Percentiles rank a stretch among this genome's conserved stretches.
Evolutionary conservation across 2,888 invertebrate genomes (phyloP).

Genomic region (Limnephilus auricula): DNA sequence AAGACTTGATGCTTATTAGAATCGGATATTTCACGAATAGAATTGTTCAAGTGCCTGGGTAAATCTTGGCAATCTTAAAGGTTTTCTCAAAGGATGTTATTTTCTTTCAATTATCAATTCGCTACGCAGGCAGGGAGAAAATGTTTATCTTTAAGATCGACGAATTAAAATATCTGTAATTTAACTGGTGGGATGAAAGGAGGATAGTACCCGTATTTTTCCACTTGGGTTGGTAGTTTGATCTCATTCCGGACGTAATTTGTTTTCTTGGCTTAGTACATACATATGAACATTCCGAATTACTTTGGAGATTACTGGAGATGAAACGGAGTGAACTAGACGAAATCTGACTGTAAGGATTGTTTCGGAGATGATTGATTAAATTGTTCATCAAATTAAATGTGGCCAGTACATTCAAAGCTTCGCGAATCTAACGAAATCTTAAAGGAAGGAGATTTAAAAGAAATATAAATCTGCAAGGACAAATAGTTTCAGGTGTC

Average conservation of each 20-base stretch:
- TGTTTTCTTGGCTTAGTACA: slow-evolving; percentile 52
- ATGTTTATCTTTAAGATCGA: slow-evolving; percentile 41
- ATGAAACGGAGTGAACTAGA: slow-evolving; percentile 37
- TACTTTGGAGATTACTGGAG: slow-evolving; percentile 30
- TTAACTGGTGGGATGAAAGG: slow-evolving; percentile 27
- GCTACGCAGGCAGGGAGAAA: slow-evolving; percentile 28
- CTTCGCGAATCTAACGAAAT: neutral
- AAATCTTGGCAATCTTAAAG: slow-evolving; percentile 36
- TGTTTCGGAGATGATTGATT: slow-evolving; percentile 9
- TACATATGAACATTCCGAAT: slow-evolving; percentile 54
- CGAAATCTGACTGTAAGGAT: slow-evolving; percentile 29
- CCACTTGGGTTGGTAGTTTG: slow-evolving; percentile 63
- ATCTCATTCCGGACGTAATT: slow-evolving; percentile 52
- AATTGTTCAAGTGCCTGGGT: neutral
- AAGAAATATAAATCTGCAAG: neutral
- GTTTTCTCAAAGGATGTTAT: slow-evolving; percentile 40
- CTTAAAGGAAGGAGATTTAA: neutral
- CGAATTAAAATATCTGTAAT: slow-evolving; percentile 55
- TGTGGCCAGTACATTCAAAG: neutral
- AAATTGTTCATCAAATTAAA: slow-evolving; percentile 8
- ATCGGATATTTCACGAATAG: neutral
- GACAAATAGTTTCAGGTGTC: too few species aligned
- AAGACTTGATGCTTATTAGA: neutral
- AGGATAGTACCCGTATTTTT: slow-evolving; percentile 42
- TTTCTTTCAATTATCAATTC: slow-evolving; percentile 45